Conservation (phyloP, 2,797 vertebrate genomes). For the Bucorvus abyssinicus region DNA sequence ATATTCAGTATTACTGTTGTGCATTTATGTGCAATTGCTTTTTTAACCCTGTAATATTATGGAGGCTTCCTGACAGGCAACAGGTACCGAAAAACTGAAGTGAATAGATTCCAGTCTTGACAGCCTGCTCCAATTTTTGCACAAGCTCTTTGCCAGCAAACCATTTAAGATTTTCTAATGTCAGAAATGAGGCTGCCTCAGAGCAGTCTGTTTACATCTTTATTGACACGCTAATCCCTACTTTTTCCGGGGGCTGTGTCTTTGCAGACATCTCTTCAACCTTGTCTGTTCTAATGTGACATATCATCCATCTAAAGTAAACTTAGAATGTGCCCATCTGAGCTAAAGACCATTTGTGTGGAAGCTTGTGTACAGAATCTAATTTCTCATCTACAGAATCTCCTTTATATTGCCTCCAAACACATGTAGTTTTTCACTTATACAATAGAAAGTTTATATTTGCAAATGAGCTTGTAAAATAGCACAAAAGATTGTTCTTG, state of each 20-base stretch:
- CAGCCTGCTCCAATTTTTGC: constrained; percentile 50
- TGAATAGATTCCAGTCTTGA: background rate
- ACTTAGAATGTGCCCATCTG: constrained; percentile 41
- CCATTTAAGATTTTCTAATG: constrained; percentile 56
- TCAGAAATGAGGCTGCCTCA: constrained; percentile 56
- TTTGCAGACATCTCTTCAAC: constrained; percentile 53
- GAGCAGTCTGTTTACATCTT: constrained; percentile 67
- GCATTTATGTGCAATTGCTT: background rate
- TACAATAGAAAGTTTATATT: background rate
- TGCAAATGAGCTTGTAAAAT: background rate
- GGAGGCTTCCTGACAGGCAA: background rate
- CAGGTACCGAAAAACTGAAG: background rate
- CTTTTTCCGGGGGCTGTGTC: constrained; percentile 59
- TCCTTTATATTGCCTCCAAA: background rate
- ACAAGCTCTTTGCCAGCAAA: background rate
- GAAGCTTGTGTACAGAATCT: background rate
- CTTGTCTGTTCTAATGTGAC: constrained; percentile 40
- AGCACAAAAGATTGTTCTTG: background rate
- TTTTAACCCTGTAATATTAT: background rate
- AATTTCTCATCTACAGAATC: background rate
- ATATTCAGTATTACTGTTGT: background rate
- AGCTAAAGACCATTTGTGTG: constrained; percentile 37
- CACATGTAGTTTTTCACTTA: background rate
- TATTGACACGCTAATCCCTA: constrained; percentile 66
- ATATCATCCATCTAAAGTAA: constrained; percentile 58